phyloP scores from a whole-genome alignment of 2,888 invertebrate genomes.

The Aleiodes leptofemur region DNA sequence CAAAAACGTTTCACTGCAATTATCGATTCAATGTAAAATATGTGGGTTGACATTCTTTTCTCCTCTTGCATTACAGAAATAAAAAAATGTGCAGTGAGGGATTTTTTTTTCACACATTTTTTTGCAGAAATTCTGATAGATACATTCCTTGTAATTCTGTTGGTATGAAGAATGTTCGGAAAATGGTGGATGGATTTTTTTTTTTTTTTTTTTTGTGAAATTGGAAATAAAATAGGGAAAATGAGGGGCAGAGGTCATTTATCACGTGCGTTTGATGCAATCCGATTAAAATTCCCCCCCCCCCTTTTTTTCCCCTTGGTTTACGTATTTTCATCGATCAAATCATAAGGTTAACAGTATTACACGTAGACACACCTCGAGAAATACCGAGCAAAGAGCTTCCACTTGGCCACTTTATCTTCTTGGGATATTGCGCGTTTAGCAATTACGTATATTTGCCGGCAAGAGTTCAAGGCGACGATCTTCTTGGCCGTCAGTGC shows the following conservation, averaged over 20 bases:
- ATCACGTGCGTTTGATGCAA: constrained; percentile 56
- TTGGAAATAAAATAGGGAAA: too few species aligned
- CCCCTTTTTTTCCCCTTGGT: too few species aligned
- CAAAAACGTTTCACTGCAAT: constrained; percentile 11
- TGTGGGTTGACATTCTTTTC: constrained; percentile 19
- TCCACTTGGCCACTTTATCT: constrained; percentile 13
- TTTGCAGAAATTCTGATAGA: too few species aligned
- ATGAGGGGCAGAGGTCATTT: too few species aligned
- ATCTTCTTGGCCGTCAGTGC: constrained; percentile 50
- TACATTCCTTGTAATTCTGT: too few species aligned
- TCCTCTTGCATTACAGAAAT: constrained; percentile 1
- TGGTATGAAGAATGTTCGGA: neutral
- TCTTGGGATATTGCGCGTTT: constrained; percentile 50
- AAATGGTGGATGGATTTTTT: neutral
- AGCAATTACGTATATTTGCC: constrained; percentile 67
- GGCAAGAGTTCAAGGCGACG: constrained; percentile 49
- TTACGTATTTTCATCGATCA: constrained; percentile 59
- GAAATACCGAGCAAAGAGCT: neutral
- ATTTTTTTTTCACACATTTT: neutral
- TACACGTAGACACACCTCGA: constrained; percentile 39
- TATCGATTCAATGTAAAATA: constrained; percentile 32
- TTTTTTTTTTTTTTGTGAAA: too few species aligned
- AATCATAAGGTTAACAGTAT: constrained; percentile 58
- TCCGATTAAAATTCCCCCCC: constrained; percentile 65
- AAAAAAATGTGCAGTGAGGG: neutral